Evolutionary conservation across 2,113 vertebrate species (phyloP).

Genomic region (Takifugu flavidus): DNA sequence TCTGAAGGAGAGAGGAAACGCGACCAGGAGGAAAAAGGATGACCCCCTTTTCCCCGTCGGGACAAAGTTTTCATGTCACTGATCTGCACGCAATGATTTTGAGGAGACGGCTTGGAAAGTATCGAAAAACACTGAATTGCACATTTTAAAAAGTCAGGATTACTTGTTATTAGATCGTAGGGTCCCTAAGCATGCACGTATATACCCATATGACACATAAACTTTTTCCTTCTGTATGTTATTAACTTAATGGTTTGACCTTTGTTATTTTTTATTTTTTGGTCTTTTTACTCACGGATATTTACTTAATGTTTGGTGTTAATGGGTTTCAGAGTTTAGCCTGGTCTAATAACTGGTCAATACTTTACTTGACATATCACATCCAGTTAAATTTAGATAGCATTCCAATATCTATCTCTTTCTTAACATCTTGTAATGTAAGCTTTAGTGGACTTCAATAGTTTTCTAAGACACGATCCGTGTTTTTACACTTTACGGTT

Average conservation of each 20-base stretch:
- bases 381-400: slow-evolving; percentile 40
- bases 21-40: slow-evolving; percentile 18
- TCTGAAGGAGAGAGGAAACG: slow-evolving; percentile 56
- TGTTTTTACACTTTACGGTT: slow-evolving; percentile 43
- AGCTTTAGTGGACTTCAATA: slow-evolving; percentile 34
- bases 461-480: slow-evolving; percentile 40
- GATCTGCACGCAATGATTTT: slow-evolving; percentile 12
- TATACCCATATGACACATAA: slow-evolving; percentile 40
- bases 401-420: slow-evolving; percentile 21
- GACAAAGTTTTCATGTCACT: slow-evolving; percentile 29
- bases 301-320: slow-evolving; percentile 57
- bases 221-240: slow-evolving; percentile 53
- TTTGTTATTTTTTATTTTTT: slow-evolving; percentile 24
- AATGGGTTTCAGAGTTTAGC: slow-evolving; percentile 27
- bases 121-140: slow-evolving; percentile 46
- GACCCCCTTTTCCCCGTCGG: slow-evolving; percentile 19
- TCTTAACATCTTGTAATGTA: slow-evolving; percentile 53
- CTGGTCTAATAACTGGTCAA: slow-evolving; percentile 32
- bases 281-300: slow-evolving; percentile 31
- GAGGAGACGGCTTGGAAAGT: slow-evolving; percentile 20
- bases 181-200: slow-evolving; percentile 57
- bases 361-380: slow-evolving; percentile 53
- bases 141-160: slow-evolving; percentile 51
- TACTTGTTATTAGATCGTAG: slow-evolving; percentile 42
- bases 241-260: slow-evolving; percentile 42